Base-by-base conservation (phyloP, 1,140 invertebrate species). In the Bombus superbus region DNA sequence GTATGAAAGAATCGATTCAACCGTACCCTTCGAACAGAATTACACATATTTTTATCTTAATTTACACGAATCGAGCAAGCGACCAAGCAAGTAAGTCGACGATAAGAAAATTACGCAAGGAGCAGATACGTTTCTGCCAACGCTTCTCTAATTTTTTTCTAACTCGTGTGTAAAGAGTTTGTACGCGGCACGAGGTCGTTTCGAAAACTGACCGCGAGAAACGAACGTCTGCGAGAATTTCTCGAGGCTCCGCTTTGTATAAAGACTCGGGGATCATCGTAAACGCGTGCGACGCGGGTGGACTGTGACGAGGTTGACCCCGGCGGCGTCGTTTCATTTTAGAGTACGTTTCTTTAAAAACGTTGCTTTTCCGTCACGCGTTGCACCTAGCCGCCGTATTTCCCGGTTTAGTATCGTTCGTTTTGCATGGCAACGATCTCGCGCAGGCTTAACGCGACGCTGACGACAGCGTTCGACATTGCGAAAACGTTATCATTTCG, bases 321-420 rank as follows among this genome's bases (percentile, higher is more conserved):
- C 78, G 62, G 78, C 73, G 82, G 88, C 69, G 57, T 88, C 88
- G 74, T 89, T 89, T 76, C 53, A 40, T 64, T 83, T 83, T 79
- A 62, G 79, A 53, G 35, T 85, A 88, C 86, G 88, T 89, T 89
- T 88, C 78, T 88, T 89, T 89, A 88, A 88, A 89, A 72, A 86
- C 81, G 66, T 47, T 75, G 76, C 76, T 84, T 82, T 71, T 76
- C 64, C 81, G 79, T 78, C 78, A 59, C 28, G 25, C 35, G n/a
- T 35, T 59, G 74, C 74, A 76, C 3, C 74, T 40, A 38, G 11
- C 82, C 42, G 73, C 35, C 57, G 57, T 57, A 38, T 57, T 85
- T 32, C 38, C 40, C 79, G 53, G 66, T 81, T 88, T 57, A 59
- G 66, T 53, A 74, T 88, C 88, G 69, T 81, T 62, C 84, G 80